A percentile compares a stretch with the other conserved stretches of the same genome.
phyloP scores from a whole-genome alignment of 2,797 vertebrate genomes.

The Limosa lapponica region DNA sequence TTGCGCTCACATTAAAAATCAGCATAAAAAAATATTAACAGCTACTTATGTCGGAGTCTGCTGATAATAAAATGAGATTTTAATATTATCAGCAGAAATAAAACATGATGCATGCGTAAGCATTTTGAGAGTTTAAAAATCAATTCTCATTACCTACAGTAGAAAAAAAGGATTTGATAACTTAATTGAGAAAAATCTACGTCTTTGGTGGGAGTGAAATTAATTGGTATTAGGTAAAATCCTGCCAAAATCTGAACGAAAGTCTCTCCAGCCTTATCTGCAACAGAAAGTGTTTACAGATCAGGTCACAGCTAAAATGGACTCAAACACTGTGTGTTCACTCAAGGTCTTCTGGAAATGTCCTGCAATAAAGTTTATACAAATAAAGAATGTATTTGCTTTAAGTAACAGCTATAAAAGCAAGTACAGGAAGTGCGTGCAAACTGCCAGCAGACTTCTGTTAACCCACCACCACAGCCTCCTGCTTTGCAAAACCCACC shows the following conservation, averaged over 20 bases:
- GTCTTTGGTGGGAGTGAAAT: not conserved
- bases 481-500: not conserved
- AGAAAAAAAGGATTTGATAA: not conserved
- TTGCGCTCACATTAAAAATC: not conserved
- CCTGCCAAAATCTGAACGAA: not conserved
- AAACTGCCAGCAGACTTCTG: not conserved
- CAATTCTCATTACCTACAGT: not conserved
- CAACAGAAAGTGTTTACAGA: constrained; percentile 44
- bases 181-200: not conserved
- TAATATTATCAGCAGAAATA: not conserved
- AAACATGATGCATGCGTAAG: not conserved
- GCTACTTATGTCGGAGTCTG: not conserved
- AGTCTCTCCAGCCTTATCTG: constrained; percentile 30
- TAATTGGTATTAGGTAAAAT: not conserved
- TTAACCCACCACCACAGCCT: not conserved
- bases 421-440: not conserved
- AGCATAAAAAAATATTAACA: not conserved
- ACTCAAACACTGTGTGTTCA: constrained; percentile 23
- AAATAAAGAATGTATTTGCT: constrained; percentile 52
- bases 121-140: constrained; percentile 7
- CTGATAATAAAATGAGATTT: not conserved
- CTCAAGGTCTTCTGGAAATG: constrained; percentile 56
- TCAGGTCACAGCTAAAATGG: constrained; percentile 14
- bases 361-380: constrained; percentile 35
- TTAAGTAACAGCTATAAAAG: constrained; percentile 11